Percentiles rank a stretch among this genome's conserved stretches.
These are phyloP conservation scores for Chesias legatella DNA, from an alignment of 2,888 invertebrate species.

Conservation along the genomic window DNA sequence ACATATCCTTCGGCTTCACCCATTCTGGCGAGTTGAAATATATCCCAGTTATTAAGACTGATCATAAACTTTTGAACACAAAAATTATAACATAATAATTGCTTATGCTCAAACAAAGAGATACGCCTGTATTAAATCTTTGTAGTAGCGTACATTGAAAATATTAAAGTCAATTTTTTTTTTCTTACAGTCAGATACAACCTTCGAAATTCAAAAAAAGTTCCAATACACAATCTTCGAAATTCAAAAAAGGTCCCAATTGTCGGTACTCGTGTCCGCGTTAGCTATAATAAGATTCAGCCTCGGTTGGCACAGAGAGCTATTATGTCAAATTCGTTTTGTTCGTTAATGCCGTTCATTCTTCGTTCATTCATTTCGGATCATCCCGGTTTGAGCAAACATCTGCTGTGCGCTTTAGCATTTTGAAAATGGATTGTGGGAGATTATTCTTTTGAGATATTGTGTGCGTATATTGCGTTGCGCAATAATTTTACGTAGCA, in stretches of 20 bases:
- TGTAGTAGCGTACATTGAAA: too few species aligned
- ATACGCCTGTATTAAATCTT: too few species aligned
- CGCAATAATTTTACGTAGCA: constrained; percentile 9
- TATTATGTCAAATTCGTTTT: constrained; percentile 54
- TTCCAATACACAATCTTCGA: constrained; percentile 12
- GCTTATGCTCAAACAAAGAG: too few species aligned
- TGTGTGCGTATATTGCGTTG: constrained; percentile 29
- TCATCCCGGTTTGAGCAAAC: constrained; percentile 50
- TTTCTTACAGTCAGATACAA: too few species aligned
- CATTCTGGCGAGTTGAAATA: too few species aligned
- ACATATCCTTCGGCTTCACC: too few species aligned
- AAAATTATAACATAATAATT: too few species aligned
- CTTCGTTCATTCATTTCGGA: constrained; percentile 39
- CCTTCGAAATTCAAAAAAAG: too few species aligned
- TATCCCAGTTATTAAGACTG: too few species aligned
- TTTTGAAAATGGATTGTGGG: constrained; percentile 16
- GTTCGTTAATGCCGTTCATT: constrained; percentile 56
- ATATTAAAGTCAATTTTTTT: too few species aligned
- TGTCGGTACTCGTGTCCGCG: constrained; percentile 39
- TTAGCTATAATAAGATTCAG: constrained; percentile 66
- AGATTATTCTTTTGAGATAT: constrained; percentile 11
- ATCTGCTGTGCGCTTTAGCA: constrained; percentile 56
- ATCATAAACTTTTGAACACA: too few species aligned
- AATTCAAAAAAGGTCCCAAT: constrained; percentile 21
- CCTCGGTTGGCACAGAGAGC: constrained; percentile 44